These are phyloP conservation scores for Leptobrachium leishanense DNA, from an alignment of 2,113 vertebrate genomes.

Conservation along the genomic window DNA sequence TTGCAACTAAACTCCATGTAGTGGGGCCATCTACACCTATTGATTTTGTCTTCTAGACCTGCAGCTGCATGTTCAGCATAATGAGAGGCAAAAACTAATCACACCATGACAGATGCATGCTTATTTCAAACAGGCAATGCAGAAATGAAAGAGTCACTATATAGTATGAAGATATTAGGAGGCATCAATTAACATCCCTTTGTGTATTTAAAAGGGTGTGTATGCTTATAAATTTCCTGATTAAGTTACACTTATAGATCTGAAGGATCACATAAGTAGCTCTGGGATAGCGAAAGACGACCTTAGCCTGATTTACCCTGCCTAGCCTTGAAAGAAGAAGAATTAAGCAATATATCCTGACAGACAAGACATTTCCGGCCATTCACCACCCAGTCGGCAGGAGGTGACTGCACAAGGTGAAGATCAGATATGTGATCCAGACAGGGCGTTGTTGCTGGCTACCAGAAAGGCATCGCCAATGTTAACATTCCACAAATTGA, in stretches of 20 bases:
- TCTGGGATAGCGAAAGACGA: slow-evolving; percentile 16
- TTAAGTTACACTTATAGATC: neutral
- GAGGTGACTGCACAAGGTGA: slow-evolving; percentile 27
- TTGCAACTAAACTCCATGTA: too few species aligned
- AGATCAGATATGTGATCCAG: slow-evolving; percentile 5
- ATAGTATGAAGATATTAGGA: neutral
- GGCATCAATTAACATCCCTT: neutral
- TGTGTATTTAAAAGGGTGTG: slow-evolving; percentile 6
- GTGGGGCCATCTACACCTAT: too few species aligned
- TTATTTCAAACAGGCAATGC: neutral
- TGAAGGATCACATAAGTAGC: neutral
- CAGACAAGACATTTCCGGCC: slow-evolving; percentile 45
- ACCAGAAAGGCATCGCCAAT: slow-evolving; percentile 17
- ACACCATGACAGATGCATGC: too few species aligned
- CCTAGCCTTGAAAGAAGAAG: slow-evolving; percentile 24
- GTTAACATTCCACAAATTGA: slow-evolving; percentile 37
- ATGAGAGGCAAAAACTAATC: too few species aligned
- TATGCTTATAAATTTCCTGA: slow-evolving; percentile 15
- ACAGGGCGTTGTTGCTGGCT: slow-evolving; percentile 25
- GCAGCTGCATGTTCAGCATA: too few species aligned
- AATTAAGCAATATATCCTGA: slow-evolving; percentile 39
- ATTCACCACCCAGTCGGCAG: slow-evolving; percentile 35
- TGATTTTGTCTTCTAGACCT: too few species aligned
- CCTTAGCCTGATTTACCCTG: slow-evolving; percentile 27
- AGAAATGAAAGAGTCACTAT: neutral